These are phyloP conservation scores for Chalcis sispes DNA, from an alignment of 2,888 invertebrate genomes.

Conservation along the genomic window DNA sequence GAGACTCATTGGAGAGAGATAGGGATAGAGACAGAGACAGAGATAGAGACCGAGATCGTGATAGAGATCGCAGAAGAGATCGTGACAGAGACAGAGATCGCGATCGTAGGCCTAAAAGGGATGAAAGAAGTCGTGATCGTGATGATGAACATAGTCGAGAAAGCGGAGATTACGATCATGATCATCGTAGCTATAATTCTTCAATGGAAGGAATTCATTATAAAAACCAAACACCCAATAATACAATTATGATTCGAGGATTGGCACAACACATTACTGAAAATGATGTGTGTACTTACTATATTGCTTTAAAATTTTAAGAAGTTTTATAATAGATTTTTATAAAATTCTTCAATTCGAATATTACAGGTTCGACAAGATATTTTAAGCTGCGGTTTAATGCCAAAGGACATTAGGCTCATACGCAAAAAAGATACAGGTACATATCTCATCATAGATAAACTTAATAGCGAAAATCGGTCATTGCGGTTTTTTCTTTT, in stretches of 20 bases:
- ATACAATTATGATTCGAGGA: slow-evolving; percentile 86
- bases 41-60: slow-evolving; percentile 67
- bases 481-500: slow-evolving; percentile 43
- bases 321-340: not conserved
- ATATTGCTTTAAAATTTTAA: not conserved
- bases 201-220: slow-evolving; percentile 77
- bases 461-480: slow-evolving; percentile 28
- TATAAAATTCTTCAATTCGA: not conserved
- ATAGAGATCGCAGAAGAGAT: slow-evolving; percentile 66
- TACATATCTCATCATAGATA: slow-evolving; percentile 75
- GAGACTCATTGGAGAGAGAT: slow-evolving; percentile 64
- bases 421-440: slow-evolving; percentile 91
- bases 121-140: slow-evolving; percentile 66
- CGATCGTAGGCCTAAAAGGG: slow-evolving; percentile 64
- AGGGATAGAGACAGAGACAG: slow-evolving; percentile 69
- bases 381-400: slow-evolving; percentile 84
- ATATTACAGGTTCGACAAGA: slow-evolving; percentile 85
- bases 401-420: slow-evolving; percentile 88
- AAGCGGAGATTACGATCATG: slow-evolving; percentile 72
- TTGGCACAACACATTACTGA: slow-evolving; percentile 86
- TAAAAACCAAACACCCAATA: slow-evolving; percentile 80
- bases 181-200: slow-evolving; percentile 71
- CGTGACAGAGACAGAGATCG: slow-evolving; percentile 67
- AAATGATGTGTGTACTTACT: slow-evolving; percentile 81
- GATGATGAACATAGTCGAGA: slow-evolving; percentile 72